These are phyloP conservation scores for Helostoma temminkii DNA, from an alignment of 2,797 vertebrate species.

Conservation along the genomic window DNA sequence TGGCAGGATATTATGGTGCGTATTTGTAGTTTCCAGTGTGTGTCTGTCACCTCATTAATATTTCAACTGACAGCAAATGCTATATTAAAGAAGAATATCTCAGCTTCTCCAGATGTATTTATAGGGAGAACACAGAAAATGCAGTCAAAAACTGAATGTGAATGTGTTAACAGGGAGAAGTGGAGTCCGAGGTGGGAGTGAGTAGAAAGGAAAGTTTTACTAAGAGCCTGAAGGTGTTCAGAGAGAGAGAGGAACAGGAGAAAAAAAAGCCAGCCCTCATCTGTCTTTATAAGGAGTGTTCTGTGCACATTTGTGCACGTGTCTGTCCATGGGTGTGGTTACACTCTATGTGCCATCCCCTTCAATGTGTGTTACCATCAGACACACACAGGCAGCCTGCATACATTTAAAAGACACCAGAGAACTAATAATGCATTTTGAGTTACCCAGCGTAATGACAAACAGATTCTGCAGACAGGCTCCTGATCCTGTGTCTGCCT, in stretches of 20 bases:
- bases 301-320: not conserved
- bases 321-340: conserved; percentile 3
- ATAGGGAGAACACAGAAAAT: not conserved
- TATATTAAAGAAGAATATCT: not conserved
- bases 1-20: conserved; percentile 1
- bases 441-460: not conserved
- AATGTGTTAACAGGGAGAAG: not conserved
- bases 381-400: not conserved
- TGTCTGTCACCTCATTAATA: not conserved
- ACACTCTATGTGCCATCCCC: not conserved
- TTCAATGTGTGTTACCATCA: not conserved
- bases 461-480: conserved; percentile 5
- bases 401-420: not conserved
- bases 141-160: not conserved
- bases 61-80: not conserved
- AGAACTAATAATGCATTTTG: not conserved
- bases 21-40: conserved; percentile 26
- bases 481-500: conserved; percentile 3
- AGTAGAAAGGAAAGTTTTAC: conserved; percentile 10
- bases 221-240: conserved; percentile 1
- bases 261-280: not conserved
- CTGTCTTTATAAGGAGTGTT: not conserved
- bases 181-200: conserved; percentile 1
- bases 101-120: not conserved
- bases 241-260: not conserved